phyloP scores from a whole-genome alignment of 2,888 invertebrate genomes.

The Diarsia brunnea region DNA sequence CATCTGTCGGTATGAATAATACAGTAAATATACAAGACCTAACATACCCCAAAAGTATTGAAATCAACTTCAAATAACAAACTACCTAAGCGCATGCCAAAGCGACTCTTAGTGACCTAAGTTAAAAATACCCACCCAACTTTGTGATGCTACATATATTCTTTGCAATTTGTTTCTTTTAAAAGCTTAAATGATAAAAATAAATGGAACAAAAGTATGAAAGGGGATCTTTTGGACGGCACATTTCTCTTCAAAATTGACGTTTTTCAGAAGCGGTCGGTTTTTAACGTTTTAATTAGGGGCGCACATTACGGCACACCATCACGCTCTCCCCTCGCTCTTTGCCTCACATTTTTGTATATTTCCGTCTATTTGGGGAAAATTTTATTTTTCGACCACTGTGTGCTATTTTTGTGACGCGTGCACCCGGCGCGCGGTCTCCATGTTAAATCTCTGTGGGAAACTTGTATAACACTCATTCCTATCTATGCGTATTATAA shows the following conservation, averaged over 20 bases:
- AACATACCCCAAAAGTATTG: background rate
- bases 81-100: slow-evolving; percentile 24
- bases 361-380: slow-evolving; percentile 91
- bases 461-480: slow-evolving; percentile 82
- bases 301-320: slow-evolving; percentile 90
- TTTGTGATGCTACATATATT: slow-evolving; percentile 74
- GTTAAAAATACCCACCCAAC: slow-evolving; percentile 59
- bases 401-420: slow-evolving; percentile 89
- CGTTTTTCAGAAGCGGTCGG: slow-evolving; percentile 90
- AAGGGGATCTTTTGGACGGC: slow-evolving; percentile 88
- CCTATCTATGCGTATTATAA: slow-evolving; percentile 69
- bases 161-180: slow-evolving; percentile 80
- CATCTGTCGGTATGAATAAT: background rate
- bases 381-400: slow-evolving; percentile 90
- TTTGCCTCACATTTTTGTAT: slow-evolving; percentile 90
- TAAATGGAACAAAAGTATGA: slow-evolving; percentile 85
- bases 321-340: slow-evolving; percentile 89
- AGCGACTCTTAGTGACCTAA: slow-evolving; percentile 48
- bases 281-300: slow-evolving; percentile 91
- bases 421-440: slow-evolving; percentile 88
- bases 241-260: slow-evolving; percentile 90
- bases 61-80: slow-evolving; percentile 23
- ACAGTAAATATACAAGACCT: background rate
- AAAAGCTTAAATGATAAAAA: slow-evolving; percentile 83
- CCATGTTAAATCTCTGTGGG: slow-evolving; percentile 90